phyloP scores from a whole-genome alignment of 2,888 invertebrate genomes.

The Uloborus plumipes region DNA sequence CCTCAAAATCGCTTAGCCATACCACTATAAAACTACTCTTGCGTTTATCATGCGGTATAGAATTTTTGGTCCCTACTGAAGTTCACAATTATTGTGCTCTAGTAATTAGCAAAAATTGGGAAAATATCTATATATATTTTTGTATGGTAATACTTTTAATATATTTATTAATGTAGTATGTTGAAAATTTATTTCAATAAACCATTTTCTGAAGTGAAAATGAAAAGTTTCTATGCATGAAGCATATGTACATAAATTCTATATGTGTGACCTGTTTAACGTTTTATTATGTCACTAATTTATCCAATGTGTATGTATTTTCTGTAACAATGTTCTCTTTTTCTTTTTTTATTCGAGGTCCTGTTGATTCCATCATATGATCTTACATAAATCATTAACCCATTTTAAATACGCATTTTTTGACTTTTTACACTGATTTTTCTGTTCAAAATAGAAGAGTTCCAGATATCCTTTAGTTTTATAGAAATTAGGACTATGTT shows the following conservation, averaged over 20 bases:
- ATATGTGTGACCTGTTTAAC: too few species aligned
- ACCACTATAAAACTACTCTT: slow-evolving; percentile 1
- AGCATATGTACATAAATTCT: too few species aligned
- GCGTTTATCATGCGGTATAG: background rate
- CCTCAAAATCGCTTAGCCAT: slow-evolving; percentile 36
- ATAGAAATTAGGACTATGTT: background rate
- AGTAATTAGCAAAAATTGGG: background rate
- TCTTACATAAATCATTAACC: too few species aligned
- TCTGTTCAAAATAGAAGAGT: too few species aligned
- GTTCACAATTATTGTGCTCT: background rate
- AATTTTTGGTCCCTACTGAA: background rate
- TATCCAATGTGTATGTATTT: background rate
- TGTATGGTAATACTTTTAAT: slow-evolving; percentile 10
- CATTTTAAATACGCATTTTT: too few species aligned
- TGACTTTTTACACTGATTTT: too few species aligned
- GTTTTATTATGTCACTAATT: background rate
- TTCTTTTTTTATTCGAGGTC: too few species aligned
- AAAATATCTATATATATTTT: slow-evolving; percentile 2
- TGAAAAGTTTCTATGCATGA: too few species aligned
- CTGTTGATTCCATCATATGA: too few species aligned
- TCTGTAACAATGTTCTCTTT: too few species aligned
- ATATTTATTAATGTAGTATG: background rate
- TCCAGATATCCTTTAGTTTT: background rate
- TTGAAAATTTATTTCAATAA: background rate
- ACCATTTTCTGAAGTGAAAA: too few species aligned